Evolutionary conservation across 1,140 invertebrate genomes (phyloP).

Genomic region (Hypothenemus hampei): DNA sequence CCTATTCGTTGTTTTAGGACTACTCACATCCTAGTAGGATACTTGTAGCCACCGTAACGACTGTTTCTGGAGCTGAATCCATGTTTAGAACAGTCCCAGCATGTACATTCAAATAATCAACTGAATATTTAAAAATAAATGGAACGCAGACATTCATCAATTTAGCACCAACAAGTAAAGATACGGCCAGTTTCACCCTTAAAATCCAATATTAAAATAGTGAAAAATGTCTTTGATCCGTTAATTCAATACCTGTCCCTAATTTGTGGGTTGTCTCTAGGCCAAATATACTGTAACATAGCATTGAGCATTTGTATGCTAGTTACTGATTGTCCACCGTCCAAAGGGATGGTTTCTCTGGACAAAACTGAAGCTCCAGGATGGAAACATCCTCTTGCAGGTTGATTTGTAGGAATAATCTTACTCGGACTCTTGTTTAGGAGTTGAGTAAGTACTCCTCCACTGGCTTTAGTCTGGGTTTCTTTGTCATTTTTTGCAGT

Average conservation of each 20-base stretch:
- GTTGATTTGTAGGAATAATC: slow-evolving; percentile 38
- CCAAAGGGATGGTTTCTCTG: slow-evolving; percentile 58
- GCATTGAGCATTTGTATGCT: slow-evolving; percentile 76
- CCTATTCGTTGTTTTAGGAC: too few relatives aligned
- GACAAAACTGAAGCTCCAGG: slow-evolving; percentile 71
- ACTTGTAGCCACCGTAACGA: slow-evolving; percentile 68
- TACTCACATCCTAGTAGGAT: slow-evolving; percentile 87
- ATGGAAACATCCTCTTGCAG: slow-evolving; percentile 76
- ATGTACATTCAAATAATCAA: slow-evolving; percentile 78
- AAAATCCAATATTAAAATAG: slow-evolving; percentile 2
- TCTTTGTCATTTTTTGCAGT: slow-evolving; percentile 19
- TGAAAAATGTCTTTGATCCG: neutral
- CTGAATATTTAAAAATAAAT: slow-evolving; percentile 93
- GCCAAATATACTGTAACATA: slow-evolving; percentile 95
- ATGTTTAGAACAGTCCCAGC: slow-evolving; percentile 54
- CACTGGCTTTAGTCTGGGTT: slow-evolving; percentile 20
- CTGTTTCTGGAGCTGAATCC: slow-evolving; percentile 65
- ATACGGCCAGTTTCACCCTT: slow-evolving; percentile 75
- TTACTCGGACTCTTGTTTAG: slow-evolving; percentile 27
- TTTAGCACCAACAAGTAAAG: slow-evolving; percentile 76
- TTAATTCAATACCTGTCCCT: slow-evolving; percentile 52
- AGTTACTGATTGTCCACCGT: slow-evolving; percentile 56
- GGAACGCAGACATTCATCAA: slow-evolving; percentile 90
- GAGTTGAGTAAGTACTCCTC: slow-evolving; percentile 32
- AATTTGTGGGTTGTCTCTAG: slow-evolving; percentile 79